Percentiles rank a stretch among this genome's conserved stretches.
Evolutionary conservation across 2,888 invertebrate genomes (phyloP).

Genomic region (Atherix ibis): DNA sequence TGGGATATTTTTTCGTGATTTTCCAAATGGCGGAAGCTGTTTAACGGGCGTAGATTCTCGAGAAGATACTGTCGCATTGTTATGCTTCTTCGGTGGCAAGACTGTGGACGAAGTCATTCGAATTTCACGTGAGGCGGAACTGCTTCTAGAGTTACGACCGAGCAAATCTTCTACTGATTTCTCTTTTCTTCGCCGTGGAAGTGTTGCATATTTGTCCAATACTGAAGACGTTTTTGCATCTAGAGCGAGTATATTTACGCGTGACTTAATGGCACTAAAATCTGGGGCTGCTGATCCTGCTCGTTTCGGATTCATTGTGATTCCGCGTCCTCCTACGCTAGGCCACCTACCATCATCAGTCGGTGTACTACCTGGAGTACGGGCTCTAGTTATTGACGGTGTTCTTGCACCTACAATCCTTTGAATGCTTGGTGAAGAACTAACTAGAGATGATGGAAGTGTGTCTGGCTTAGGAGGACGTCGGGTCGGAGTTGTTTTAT

Average conservation of each 20-base stretch:
- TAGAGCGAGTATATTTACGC: slow-evolving; percentile 19
- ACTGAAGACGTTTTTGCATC: slow-evolving; percentile 33
- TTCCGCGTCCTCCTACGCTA: slow-evolving; percentile 20
- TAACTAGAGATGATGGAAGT: slow-evolving; percentile 37
- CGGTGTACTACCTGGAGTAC: slow-evolving; percentile 47
- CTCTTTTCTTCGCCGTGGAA: slow-evolving; percentile 57
- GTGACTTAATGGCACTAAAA: slow-evolving; percentile 21
- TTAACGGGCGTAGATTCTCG: slow-evolving; percentile 25
- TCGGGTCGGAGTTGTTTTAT: slow-evolving; percentile 20
- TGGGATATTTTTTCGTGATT: slow-evolving; percentile 25
- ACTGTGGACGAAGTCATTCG: slow-evolving; percentile 30
- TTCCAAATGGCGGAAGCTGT: slow-evolving; percentile 36
- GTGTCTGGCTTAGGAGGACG: slow-evolving; percentile 33
- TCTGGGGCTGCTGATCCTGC: slow-evolving; percentile 27
- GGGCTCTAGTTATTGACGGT: slow-evolving; percentile 40
- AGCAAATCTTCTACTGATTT: slow-evolving; percentile 43
- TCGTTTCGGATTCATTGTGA: slow-evolving; percentile 16
- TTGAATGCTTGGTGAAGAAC: slow-evolving; percentile 22
- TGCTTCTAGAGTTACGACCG: slow-evolving; percentile 29
- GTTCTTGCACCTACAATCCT: slow-evolving; percentile 20
- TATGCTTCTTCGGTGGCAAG: slow-evolving; percentile 20
- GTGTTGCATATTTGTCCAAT: slow-evolving; percentile 59
- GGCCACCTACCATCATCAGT: slow-evolving; percentile 60
- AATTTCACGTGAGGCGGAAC: slow-evolving; percentile 35
- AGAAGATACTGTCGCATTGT: slow-evolving; percentile 15